Percentiles rank a stretch among this genome's conserved stretches.
These are phyloP conservation scores for Romanogobio albipinnatus DNA, from an alignment of 2,113 vertebrate genomes.

Conservation along the genomic window DNA sequence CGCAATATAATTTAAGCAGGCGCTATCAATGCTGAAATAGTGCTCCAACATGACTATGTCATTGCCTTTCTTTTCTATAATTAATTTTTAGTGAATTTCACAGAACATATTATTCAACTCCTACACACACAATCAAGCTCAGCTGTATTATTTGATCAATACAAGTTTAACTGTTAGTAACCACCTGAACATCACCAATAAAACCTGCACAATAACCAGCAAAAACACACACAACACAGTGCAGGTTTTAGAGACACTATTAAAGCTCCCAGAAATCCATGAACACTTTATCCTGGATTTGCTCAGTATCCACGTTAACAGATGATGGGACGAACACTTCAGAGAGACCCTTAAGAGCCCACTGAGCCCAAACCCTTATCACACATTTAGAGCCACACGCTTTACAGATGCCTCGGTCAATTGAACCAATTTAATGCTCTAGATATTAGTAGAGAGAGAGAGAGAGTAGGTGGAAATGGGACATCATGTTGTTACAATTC, in stretches of 20 bases:
- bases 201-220: constrained; percentile 77
- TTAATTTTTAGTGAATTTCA: not conserved
- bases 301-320: constrained; percentile 50
- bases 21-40: not conserved
- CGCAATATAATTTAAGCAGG: not conserved
- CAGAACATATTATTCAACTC: not conserved
- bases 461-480: constrained; percentile 71
- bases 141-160: constrained; percentile 78
- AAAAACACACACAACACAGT: constrained; percentile 44
- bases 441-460: constrained; percentile 74
- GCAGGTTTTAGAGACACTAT: constrained; percentile 71
- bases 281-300: constrained; percentile 75
- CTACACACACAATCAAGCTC: constrained; percentile 52
- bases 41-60: not conserved
- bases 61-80: not conserved
- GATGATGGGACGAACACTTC: constrained; percentile 35
- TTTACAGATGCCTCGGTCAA: constrained; percentile 67
- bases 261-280: constrained; percentile 73
- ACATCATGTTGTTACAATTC: constrained; percentile 81
- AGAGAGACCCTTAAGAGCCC: constrained; percentile 53
- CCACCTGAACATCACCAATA: constrained; percentile 79
- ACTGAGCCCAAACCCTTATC: constrained; percentile 73
- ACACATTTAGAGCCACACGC: constrained; percentile 61
- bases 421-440: constrained; percentile 75
- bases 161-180: constrained; percentile 70